Evolutionary conservation across 2,888 invertebrate species (phyloP), one percentile per base, ranked within the genome.

Genomic region (Noctua comes): DNA sequence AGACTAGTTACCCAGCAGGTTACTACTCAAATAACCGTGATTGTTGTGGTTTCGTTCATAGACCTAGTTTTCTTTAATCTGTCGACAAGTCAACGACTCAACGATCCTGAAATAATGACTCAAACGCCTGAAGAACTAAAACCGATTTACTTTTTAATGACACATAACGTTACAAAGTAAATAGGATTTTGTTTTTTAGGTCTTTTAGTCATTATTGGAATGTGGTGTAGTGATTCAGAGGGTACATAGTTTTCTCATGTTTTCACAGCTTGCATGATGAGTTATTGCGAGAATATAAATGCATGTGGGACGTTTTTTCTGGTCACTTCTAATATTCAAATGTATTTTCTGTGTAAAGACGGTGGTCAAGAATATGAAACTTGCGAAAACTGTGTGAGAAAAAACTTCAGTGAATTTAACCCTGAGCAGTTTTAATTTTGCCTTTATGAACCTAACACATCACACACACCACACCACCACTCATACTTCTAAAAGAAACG

Each of bases 61-160:
- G 80, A 10, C 5, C 72, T 65, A 43, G 16, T 68, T 81, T 72
- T 54, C n/a, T 5, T 7, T 1, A 40, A 68, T 43, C 36, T 73
- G 68, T 77, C 72, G 72, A 59, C 82, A 31, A 65, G 81, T 82
- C 69, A 76, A 65, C 16, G 77, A 27, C 59, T 82, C 65, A 76
- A 65, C 13, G 77, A 36, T 65, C 65, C 36, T 36, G 27, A 82
- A 69, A 76, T 8, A 73, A 27, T 21, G 13, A 36, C 64, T 31
- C 31, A 21, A 62, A 62, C 18, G 62, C 1, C 31, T 21, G 62
- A 31, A 18, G 62, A 31, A 31, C 27, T 27, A 31, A 62, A 62
- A 21, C 18, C 21, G 31, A 64, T 36, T 64, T 64, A 21, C 4
- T 21, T 5, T 36, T 62, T 62, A 31, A 62, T 64, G 64, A 64